phyloP scores from a whole-genome alignment of 2,888 invertebrate species.

The Ypsolopha scabrella region DNA sequence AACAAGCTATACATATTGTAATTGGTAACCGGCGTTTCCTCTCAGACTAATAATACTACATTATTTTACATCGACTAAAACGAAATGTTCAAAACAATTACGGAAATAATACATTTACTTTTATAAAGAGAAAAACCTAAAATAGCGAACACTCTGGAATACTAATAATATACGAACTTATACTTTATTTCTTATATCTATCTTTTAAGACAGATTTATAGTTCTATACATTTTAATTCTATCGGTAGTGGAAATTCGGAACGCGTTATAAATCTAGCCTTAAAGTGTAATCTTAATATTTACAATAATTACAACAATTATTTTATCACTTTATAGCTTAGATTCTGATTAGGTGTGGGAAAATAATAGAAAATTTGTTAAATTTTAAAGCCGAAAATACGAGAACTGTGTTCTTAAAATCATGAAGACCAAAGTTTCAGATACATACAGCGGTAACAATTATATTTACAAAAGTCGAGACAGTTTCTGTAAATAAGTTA shows the following conservation, averaged over 20 bases:
- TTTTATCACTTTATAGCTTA: conserved; percentile 44
- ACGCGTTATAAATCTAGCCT: conserved; percentile 21
- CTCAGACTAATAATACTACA: conserved; percentile 68
- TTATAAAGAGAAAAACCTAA: conserved; percentile 23
- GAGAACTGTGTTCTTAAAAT: too few species aligned
- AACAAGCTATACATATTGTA: conserved; percentile 68
- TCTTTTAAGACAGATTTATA: conserved; percentile 37
- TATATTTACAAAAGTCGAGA: background rate
- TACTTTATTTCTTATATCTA: conserved; percentile 22
- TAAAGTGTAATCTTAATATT: conserved; percentile 42
- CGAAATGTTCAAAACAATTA: conserved; percentile 58
- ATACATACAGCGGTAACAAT: background rate
- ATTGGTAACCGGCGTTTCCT: conserved; percentile 70
- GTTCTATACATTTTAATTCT: conserved; percentile 27
- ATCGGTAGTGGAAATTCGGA: conserved; percentile 65
- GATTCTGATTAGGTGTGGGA: background rate
- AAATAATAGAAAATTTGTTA: background rate
- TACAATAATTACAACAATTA: conserved; percentile 54
- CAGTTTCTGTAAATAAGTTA: too few species aligned
- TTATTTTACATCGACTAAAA: conserved; percentile 57
- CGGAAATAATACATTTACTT: conserved; percentile 32
- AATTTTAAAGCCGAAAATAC: too few species aligned
- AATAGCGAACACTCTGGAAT: conserved; percentile 60
- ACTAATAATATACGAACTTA: conserved; percentile 13
- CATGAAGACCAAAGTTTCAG: background rate